These are phyloP conservation scores for Pyrgus malvae DNA, from an alignment of 2,888 invertebrate genomes.

Conservation along the genomic window DNA sequence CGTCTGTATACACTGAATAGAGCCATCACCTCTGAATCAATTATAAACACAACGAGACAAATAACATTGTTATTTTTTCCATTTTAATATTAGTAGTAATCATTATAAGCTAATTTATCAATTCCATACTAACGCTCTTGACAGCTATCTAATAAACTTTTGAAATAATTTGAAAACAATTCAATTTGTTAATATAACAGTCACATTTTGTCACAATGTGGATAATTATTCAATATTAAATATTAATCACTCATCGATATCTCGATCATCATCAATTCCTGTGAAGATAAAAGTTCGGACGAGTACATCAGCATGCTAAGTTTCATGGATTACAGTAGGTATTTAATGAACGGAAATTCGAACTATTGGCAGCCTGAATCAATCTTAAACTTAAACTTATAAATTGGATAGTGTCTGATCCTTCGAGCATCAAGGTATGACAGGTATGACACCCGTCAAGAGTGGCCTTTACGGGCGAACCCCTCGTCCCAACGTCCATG, in stretches of 20 bases:
- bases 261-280: constrained; percentile 74
- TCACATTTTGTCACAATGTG: constrained; percentile 80
- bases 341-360: neutral
- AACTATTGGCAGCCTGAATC: neutral
- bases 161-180: constrained; percentile 24
- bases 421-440: too few species aligned
- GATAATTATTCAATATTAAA: constrained; percentile 53
- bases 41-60: constrained; percentile 9
- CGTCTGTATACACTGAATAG: neutral
- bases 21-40: neutral
- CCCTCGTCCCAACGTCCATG: too few species aligned
- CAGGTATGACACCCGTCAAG: too few species aligned
- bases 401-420: too few species aligned
- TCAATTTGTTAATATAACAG: constrained; percentile 23
- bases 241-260: constrained; percentile 57
- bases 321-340: neutral
- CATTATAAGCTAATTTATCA: constrained; percentile 33
- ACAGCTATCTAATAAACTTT: constrained; percentile 22
- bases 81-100: constrained; percentile 16
- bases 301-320: constrained; percentile 48
- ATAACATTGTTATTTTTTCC: constrained; percentile 8
- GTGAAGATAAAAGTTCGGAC: constrained; percentile 73
- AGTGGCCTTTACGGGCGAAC: too few species aligned
- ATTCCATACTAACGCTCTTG: constrained; percentile 34
- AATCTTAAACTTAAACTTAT: too few species aligned